Evolutionary conservation across 1,140 invertebrate species (phyloP).

Genomic region (Drosophila funebris): DNA sequence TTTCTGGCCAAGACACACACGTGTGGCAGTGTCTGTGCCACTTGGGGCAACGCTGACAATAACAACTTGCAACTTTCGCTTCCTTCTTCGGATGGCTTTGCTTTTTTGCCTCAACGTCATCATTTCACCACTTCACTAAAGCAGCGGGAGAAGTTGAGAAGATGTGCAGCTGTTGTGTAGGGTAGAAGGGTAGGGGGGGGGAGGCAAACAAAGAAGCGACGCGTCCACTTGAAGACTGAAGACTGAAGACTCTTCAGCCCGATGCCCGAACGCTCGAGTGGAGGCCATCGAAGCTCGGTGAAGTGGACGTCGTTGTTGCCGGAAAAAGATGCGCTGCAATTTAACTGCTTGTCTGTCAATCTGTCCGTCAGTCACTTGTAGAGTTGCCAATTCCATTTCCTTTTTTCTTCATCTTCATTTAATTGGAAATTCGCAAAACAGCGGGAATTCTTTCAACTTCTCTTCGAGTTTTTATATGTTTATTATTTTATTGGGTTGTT

Average conservation of each 20-base stretch:
- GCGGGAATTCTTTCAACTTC: neutral
- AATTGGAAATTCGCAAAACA: constrained; percentile 4
- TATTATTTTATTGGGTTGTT: neutral
- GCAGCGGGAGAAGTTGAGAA: neutral
- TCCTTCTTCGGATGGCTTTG: constrained; percentile 3
- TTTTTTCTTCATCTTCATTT: neutral
- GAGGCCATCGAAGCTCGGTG: constrained; percentile 10
- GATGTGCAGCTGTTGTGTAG: neutral
- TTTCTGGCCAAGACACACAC: neutral
- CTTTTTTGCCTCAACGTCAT: neutral
- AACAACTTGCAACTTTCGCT: constrained; percentile 35
- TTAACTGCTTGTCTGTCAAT: neutral
- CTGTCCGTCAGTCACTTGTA: neutral
- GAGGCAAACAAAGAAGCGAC: constrained; percentile 2
- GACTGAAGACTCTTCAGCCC: constrained; percentile 15
- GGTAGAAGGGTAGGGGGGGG: neutral
- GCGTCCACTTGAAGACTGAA: constrained; percentile 17
- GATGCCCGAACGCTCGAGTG: constrained; percentile 13
- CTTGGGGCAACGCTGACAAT: constrained; percentile 4
- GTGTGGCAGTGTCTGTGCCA: constrained; percentile 1
- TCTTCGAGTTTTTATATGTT: neutral
- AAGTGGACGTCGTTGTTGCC: constrained; percentile 10
- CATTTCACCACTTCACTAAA: constrained; percentile 24
- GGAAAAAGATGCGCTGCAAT: constrained; percentile 19
- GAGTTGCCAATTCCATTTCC: neutral